Evolutionary conservation across 2,888 invertebrate species (phyloP).

Genomic region (Eupithecia subumbrata): DNA sequence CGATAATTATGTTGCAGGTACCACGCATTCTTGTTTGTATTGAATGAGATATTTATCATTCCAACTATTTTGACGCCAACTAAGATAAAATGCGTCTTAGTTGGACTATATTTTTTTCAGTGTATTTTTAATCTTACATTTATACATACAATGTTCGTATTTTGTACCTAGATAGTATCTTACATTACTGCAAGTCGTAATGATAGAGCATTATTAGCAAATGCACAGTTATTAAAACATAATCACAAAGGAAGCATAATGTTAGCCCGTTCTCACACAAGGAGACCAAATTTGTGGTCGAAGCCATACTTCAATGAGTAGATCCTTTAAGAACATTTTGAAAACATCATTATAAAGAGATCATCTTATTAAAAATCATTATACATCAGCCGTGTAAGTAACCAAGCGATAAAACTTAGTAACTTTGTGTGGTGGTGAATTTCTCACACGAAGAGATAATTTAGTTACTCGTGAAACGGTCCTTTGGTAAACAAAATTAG

Average conservation of each 20-base stretch:
- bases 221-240: conserved; percentile 19
- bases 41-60: too few species aligned
- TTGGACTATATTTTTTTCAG: too few species aligned
- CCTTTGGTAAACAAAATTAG: not conserved
- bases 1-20: too few species aligned
- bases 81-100: too few species aligned
- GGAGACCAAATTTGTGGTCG: not conserved
- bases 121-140: not conserved
- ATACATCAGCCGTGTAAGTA: not conserved
- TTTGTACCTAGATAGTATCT: not conserved
- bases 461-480: not conserved
- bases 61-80: too few species aligned
- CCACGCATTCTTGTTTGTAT: too few species aligned
- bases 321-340: not conserved
- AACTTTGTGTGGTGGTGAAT: not conserved
- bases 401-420: not conserved
- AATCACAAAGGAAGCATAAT: conserved; percentile 27
- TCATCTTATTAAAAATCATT: not conserved
- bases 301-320: not conserved
- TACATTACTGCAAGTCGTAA: not conserved
- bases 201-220: not conserved
- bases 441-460: not conserved
- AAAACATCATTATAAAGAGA: too few species aligned
- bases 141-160: not conserved
- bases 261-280: not conserved